Percentiles rank a stretch among this genome's conserved stretches.
Conservation (phyloP, 2,797 vertebrate species). For the Poeciliopsis turneri region DNA sequence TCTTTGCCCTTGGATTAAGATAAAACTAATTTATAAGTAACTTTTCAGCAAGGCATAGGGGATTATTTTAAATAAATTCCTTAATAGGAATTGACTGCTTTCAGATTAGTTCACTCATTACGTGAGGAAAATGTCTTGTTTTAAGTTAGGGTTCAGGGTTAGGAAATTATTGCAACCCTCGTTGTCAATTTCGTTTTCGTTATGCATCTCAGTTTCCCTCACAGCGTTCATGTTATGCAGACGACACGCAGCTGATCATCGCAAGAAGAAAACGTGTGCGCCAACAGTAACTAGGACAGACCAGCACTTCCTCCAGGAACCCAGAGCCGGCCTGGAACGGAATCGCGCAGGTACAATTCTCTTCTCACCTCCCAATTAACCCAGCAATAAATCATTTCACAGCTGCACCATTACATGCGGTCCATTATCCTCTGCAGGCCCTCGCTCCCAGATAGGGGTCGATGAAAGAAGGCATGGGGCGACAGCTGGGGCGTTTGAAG, state of each 20-base stretch:
- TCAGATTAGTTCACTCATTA: no score
- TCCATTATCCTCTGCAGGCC: conserved; percentile 51
- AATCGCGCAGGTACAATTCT: conserved; percentile 54
- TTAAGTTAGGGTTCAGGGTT: no score
- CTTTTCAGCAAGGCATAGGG: no score
- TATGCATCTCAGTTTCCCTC: background rate
- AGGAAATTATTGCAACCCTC: background rate
- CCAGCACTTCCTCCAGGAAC: background rate
- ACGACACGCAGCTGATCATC: background rate
- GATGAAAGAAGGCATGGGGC: conserved; percentile 62
- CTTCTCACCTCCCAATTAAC: conserved; percentile 71
- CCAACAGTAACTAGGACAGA: background rate
- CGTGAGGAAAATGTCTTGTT: no score
- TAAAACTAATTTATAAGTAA: no score
- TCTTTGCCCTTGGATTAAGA: no score
- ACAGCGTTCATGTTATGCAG: background rate
- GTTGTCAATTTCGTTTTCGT: background rate
- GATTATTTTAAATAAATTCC: no score
- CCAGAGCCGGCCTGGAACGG: background rate
- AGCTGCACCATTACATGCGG: conserved; percentile 71
- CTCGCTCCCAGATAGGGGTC: conserved; percentile 53
- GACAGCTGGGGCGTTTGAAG: conserved; percentile 76
- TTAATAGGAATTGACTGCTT: no score
- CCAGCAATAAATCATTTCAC: conserved; percentile 71
- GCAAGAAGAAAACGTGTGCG: background rate